Evolutionary conservation across 2,113 vertebrate genomes (phyloP), one percentile per base, ranked within the genome.

Genomic region (Centropus unirufus): DNA sequence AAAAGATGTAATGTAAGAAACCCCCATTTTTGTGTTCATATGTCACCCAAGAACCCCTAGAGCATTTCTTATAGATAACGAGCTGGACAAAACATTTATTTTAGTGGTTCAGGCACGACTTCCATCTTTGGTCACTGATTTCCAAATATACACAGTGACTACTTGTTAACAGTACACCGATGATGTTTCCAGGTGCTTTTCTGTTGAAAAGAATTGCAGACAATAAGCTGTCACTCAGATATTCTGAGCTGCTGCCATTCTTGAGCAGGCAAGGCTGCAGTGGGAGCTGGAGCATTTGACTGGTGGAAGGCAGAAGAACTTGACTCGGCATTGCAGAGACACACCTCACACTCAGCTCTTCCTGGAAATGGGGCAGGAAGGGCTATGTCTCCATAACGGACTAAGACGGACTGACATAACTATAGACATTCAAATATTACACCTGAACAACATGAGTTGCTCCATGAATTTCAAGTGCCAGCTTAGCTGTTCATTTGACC

Each of bases 41-140:
- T 93, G 87, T 92, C 92, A 93, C 93, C 75, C 30, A 88, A 92
- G 96, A 95, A 64, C 93, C 79, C 92, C 93, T 94, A 97, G 91
- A 96, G 90, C 95, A 86, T 96, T n/a, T 46, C 94, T 92, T 96
- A 93, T 96, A 15, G 90, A 90, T 95, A 96, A 96, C 89, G 95
- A 96, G 78, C 94, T 85, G 96, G 93, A 81, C 94, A 93, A 96
- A 95, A 76, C 83, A 89, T 96, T 97, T 96, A 94, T 96, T 96
- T 95, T 74, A 79, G 92, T 76, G 84, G 72, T 63, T 92, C 70
- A 62, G 70, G 51, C 97, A 97, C 94, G 88, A 78, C 57, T 89
- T 95, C 80, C 1, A 5, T 89, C 94, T 91, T 97, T 91, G 91
- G 95, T 94, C 93, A 83, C 66, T 78, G 87, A 88, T 92, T 97